Conservation (phyloP, 2,113 vertebrate species). For the Phoenicopterus ruber region DNA sequence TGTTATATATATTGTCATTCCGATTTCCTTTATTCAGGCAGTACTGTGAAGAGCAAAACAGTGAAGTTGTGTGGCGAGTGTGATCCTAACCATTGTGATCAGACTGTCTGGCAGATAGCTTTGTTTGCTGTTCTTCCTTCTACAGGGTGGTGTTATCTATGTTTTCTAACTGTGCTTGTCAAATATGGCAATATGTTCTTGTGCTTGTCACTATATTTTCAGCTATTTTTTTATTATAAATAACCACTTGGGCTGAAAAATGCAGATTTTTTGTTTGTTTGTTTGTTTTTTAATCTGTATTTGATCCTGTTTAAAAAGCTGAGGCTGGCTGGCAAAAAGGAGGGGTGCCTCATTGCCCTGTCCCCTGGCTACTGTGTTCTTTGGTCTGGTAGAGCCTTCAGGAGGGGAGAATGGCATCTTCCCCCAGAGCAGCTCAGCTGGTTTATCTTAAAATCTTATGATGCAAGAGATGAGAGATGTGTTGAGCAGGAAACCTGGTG, state of each 20-base stretch:
- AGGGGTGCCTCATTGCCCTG: not conserved
- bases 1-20: not conserved
- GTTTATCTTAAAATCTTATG: not conserved
- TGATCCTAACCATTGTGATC: not conserved
- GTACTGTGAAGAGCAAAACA: not conserved
- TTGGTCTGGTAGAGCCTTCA: not conserved
- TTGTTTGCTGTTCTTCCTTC: not conserved
- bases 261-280: not conserved
- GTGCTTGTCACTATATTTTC: not conserved
- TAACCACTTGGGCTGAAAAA: not conserved
- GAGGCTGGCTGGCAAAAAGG: not conserved
- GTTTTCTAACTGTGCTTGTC: not conserved
- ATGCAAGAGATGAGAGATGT: not conserved
- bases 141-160: not conserved
- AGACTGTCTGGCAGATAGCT: not conserved
- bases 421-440: not conserved
- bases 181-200: not conserved
- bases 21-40: not conserved
- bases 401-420: not conserved
- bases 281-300: not conserved
- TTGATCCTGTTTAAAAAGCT: not conserved
- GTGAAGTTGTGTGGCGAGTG: not conserved
- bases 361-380: not conserved
- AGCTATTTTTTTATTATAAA: not conserved
- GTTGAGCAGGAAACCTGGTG: not conserved